These are phyloP conservation scores for Manis crassicaudata DNA, from an alignment of 2,797 vertebrate species.

Conservation along the genomic window DNA sequence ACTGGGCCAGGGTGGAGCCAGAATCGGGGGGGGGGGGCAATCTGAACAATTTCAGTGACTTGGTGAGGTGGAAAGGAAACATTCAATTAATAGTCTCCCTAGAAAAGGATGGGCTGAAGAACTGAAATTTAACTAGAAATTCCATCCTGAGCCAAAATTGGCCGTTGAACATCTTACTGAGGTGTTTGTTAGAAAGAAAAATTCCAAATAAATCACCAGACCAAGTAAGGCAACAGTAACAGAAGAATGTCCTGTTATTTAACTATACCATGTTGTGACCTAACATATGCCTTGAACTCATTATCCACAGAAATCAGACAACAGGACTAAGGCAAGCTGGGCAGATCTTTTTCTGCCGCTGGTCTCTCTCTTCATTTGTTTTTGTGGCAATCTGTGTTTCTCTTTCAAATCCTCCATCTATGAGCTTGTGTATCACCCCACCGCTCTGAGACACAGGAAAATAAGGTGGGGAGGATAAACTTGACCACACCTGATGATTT, in stretches of 20 bases:
- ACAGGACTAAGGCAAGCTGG: neutral
- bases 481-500: neutral
- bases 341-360: neutral
- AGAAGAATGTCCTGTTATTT: neutral
- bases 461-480: neutral
- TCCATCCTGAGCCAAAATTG: neutral
- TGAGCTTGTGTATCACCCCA: neutral
- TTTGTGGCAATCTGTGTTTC: neutral
- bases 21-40: neutral
- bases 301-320: neutral
- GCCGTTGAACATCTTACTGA: neutral
- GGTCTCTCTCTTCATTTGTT: neutral
- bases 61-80: neutral
- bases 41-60: neutral
- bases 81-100: slow-evolving; percentile 10
- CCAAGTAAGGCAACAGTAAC: neutral
- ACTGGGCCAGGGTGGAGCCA: neutral
- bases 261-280: neutral
- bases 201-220: neutral
- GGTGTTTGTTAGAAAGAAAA: neutral
- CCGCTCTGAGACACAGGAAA: neutral
- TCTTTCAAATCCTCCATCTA: neutral
- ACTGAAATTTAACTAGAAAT: neutral
- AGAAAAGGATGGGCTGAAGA: neutral
- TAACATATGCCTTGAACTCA: neutral